Conservation (phyloP, 2,113 vertebrate genomes). For the Leptobrachium ailaonicum region DNA sequence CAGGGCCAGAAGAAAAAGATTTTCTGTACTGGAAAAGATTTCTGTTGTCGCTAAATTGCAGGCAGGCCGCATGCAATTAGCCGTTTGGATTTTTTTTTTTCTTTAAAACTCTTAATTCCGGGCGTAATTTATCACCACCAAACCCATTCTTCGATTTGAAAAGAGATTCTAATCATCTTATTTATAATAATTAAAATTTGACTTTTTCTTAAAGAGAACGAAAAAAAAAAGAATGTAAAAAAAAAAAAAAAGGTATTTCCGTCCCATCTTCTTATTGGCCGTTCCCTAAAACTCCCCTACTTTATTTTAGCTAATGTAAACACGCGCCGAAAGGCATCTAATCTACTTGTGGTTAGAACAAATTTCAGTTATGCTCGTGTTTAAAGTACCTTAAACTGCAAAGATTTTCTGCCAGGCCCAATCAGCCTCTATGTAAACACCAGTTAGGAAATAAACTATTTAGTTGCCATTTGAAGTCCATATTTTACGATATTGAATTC, state of each 20-base stretch:
- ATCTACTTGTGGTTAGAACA: conserved; percentile 39
- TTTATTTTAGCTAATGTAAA: conserved; percentile 43
- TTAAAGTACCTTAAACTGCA: conserved; percentile 38
- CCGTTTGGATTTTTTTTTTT: conserved; percentile 79
- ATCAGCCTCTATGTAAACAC: conserved; percentile 10
- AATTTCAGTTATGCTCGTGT: conserved; percentile 15
- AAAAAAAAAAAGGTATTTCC: neutral
- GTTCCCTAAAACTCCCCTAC: conserved; percentile 2
- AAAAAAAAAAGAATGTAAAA: no score
- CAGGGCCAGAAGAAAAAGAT: conserved; percentile 79
- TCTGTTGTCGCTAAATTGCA: conserved; percentile 70
- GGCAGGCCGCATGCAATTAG: conserved; percentile 77
- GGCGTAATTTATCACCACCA: conserved; percentile 74
- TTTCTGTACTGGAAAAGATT: conserved; percentile 69
- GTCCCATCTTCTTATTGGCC: conserved; percentile 7
- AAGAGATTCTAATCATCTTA: conserved; percentile 7
- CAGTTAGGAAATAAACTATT: neutral
- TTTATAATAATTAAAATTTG: neutral
- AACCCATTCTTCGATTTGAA: conserved; percentile 60
- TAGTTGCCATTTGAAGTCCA: neutral
- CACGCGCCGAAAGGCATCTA: conserved; percentile 33
- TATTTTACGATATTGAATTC: conserved; percentile 13
- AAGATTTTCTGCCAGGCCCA: conserved; percentile 48
- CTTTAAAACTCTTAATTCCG: conserved; percentile 42
- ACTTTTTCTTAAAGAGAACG: fast-evolving